Conservation (phyloP, 1,140 invertebrate genomes). For the Drosophila persimilis region DNA sequence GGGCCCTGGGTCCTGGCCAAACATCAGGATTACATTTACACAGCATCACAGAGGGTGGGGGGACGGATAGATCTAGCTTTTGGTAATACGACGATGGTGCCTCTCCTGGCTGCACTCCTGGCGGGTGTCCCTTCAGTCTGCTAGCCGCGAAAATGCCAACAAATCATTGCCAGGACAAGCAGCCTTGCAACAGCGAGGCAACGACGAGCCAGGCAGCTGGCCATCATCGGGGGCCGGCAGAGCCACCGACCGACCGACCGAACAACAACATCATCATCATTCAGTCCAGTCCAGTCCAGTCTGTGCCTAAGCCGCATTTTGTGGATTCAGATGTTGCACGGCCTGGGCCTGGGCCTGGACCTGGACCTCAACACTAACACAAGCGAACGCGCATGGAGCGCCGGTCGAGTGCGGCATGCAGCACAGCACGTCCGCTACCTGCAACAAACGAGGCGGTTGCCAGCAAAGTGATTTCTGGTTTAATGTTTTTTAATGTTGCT, state of each 20-base stretch:
- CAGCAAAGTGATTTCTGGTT: constrained; percentile 78
- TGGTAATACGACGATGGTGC: constrained; percentile 72
- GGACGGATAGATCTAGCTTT: constrained; percentile 35
- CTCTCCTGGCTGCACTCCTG: constrained; percentile 28
- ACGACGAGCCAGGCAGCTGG: no score
- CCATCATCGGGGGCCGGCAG: no score
- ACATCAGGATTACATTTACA: constrained; percentile 75
- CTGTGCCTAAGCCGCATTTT: constrained; percentile 78
- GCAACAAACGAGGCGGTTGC: constrained; percentile 78
- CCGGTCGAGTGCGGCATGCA: not conserved
- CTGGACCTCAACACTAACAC: constrained; percentile 8
- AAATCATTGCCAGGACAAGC: constrained; percentile 75
- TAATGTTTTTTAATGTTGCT: constrained; percentile 80
- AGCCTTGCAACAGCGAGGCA: constrained; percentile 22
- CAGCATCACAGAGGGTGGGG: constrained; percentile 7
- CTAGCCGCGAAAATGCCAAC: constrained; percentile 70
- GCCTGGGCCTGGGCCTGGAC: not conserved
- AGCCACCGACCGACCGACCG: not conserved
- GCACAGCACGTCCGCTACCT: not conserved
- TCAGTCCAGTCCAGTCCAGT: constrained; percentile 55
- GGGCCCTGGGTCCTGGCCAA: constrained; percentile 19
- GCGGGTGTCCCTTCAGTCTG: constrained; percentile 26
- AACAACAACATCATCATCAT: constrained; percentile 71
- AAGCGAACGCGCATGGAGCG: constrained; percentile 22
- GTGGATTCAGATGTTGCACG: constrained; percentile 68